phyloP scores from a whole-genome alignment of 2,888 invertebrate genomes.

The Myathropa florea region DNA sequence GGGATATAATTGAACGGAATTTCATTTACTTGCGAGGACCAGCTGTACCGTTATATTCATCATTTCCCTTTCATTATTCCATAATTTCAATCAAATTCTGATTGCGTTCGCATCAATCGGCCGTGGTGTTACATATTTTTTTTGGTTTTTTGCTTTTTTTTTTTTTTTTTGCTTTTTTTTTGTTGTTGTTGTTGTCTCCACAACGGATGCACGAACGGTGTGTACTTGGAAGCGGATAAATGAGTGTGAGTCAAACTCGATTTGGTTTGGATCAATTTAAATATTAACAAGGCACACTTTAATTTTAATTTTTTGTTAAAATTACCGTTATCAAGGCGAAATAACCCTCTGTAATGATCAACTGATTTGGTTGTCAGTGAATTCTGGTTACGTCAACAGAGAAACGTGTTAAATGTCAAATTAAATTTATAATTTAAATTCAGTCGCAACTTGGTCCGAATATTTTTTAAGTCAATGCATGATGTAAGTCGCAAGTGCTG shows the following conservation, averaged over 20 bases:
- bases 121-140: neutral
- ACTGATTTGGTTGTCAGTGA: neutral
- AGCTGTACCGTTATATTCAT: slow-evolving; percentile 16
- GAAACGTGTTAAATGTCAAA: too few relatives aligned
- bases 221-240: neutral
- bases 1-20: slow-evolving; percentile 23
- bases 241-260: neutral
- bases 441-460: too few relatives aligned
- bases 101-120: slow-evolving; percentile 16
- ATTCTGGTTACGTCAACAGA: neutral
- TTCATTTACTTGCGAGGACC: slow-evolving; percentile 28
- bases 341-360: neutral
- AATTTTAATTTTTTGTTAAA: neutral
- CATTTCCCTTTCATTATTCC: slow-evolving; percentile 14
- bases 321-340: neutral
- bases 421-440: too few relatives aligned
- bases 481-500: too few relatives aligned
- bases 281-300: neutral
- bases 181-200: neutral
- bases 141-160: too few relatives aligned
- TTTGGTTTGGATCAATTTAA: neutral
- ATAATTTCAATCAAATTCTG: slow-evolving; percentile 36
- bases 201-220: neutral
- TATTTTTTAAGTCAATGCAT: too few relatives aligned
- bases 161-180: neutral